Percentiles rank a stretch among this genome's conserved stretches.
Evolutionary conservation across 1,140 invertebrate genomes (phyloP).

Genomic region (Neodiprion fabricii): DNA sequence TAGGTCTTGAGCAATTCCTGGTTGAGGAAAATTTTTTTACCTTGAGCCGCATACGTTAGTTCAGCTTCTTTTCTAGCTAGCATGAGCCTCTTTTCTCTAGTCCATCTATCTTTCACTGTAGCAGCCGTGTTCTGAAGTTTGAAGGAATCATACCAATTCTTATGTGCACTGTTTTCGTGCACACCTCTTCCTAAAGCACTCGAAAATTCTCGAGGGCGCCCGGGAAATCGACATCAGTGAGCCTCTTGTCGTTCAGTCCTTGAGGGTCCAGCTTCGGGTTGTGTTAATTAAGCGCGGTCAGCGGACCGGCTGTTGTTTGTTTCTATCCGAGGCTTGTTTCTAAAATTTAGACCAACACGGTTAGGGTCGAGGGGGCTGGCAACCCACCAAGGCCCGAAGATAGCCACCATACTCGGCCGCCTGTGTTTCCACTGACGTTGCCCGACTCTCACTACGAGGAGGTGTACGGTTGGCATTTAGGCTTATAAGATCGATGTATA

Average conservation of each 20-base stretch:
- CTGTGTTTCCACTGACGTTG: too few species aligned
- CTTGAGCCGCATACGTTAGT: neutral
- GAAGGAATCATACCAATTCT: too few species aligned
- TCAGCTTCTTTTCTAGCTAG: conserved; percentile 25
- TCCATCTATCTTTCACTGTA: too few species aligned
- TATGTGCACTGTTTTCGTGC: conserved; percentile 12
- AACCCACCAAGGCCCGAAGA: conserved; percentile 9
- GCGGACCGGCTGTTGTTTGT: neutral
- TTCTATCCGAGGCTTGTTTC: conserved; percentile 28
- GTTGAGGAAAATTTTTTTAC: too few species aligned
- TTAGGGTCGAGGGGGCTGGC: conserved; percentile 21
- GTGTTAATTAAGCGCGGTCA: neutral
- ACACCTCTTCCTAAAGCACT: conserved; percentile 22
- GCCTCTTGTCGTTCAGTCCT: neutral
- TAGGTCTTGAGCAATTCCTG: neutral
- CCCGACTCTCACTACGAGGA: too few species aligned
- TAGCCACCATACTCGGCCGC: too few species aligned
- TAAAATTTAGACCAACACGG: neutral
- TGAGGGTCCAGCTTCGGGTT: neutral
- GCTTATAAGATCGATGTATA: too few species aligned
- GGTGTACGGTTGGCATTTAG: too few species aligned
- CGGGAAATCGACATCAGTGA: conserved; percentile 16
- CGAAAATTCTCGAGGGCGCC: conserved; percentile 15
- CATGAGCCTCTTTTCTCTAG: conserved; percentile 6
- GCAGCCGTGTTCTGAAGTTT: too few species aligned